Evolutionary conservation across 2,797 vertebrate species (phyloP), one percentile per base, ranked within the genome.

Genomic region (Geranospiza caerulescens): DNA sequence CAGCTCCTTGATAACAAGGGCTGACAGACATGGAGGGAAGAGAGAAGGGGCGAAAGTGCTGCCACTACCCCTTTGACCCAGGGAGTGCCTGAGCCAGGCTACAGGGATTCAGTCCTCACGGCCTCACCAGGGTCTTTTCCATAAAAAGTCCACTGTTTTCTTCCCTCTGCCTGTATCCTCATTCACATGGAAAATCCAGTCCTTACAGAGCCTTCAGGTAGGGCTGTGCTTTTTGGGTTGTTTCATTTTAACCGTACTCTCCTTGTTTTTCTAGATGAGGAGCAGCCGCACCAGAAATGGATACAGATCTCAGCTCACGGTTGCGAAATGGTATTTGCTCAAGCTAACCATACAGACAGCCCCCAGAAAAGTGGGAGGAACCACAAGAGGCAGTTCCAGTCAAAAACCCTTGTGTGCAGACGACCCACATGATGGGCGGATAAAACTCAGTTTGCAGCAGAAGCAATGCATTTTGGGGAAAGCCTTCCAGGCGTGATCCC

Each of bases 341-440:
- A 29, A 34, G 33, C 38, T 10, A 36, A 56, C 31, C 31, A 18
- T 6, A 9, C 12, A 18, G 17, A 12, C 42, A 71, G 53, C 45
- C 34, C 1, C 0, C 16, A 58, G 75, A 22, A 53, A 47, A 72
- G 48, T 4, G 15, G 48, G 71, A 78, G 72, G 71, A 62, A 47
- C 59, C 34, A 7, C 1, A 0, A 38, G 20, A 53, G 23, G 48
- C 44, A 25, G 15, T 38, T 53, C 82, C 72, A 50, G 71, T 17
- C 27, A 33, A 9, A 67, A 83, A 15, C 33, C 34, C 11, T n/a
- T 3, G 62, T 0, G 2, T 70, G 56, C 68, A 9, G 34, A 5
- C 0, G 1, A 22, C 34, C 25, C 44, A 33, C 7, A 0, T 3
- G 27, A 19, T 6, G 31, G 6, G 29, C 7, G 2, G 36, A 33